phyloP scores from a whole-genome alignment of 2,888 invertebrate genomes.

The Eupeodes latifasciatus region DNA sequence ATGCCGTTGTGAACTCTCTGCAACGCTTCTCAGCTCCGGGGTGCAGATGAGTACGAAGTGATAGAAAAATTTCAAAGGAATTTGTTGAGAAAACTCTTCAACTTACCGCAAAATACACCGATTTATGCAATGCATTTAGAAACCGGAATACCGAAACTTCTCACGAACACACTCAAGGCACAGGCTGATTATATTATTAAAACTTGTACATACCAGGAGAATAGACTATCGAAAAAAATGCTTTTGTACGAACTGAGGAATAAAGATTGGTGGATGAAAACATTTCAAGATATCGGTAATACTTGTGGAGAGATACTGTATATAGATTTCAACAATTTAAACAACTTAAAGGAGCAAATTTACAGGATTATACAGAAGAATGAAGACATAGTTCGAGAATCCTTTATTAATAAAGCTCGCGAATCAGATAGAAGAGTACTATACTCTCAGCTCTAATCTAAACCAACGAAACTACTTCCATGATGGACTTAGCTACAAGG shows the following conservation, averaged over 20 bases:
- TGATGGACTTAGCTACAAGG: slow-evolving; percentile 7
- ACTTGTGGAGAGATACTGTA: neutral
- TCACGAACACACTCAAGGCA: neutral
- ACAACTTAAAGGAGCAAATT: slow-evolving; percentile 10
- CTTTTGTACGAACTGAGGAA: slow-evolving; percentile 13
- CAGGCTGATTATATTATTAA: slow-evolving; percentile 20
- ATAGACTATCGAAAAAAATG: slow-evolving; percentile 4
- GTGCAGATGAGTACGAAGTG: neutral
- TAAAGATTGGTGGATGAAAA: slow-evolving; percentile 13
- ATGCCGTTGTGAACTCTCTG: neutral
- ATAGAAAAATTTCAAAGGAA: too few species aligned
- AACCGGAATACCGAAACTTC: neutral
- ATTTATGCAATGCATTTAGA: slow-evolving; percentile 6
- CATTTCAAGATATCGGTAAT: too few species aligned
- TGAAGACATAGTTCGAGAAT: neutral
- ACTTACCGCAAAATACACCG: neutral
- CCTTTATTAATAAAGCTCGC: slow-evolving; percentile 11
- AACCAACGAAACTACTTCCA: slow-evolving; percentile 22
- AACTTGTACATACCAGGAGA: neutral
- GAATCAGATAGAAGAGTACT: slow-evolving; percentile 25
- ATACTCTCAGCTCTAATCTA: slow-evolving; percentile 19
- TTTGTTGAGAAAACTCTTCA: neutral
- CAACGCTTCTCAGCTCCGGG: slow-evolving; percentile 7
- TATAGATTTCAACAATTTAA: too few species aligned
- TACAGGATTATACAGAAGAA: slow-evolving; percentile 16